Evolutionary conservation across 1,140 invertebrate species (phyloP), one percentile per base, ranked within the genome.

Genomic region (Branchinecta lynchi): DNA sequence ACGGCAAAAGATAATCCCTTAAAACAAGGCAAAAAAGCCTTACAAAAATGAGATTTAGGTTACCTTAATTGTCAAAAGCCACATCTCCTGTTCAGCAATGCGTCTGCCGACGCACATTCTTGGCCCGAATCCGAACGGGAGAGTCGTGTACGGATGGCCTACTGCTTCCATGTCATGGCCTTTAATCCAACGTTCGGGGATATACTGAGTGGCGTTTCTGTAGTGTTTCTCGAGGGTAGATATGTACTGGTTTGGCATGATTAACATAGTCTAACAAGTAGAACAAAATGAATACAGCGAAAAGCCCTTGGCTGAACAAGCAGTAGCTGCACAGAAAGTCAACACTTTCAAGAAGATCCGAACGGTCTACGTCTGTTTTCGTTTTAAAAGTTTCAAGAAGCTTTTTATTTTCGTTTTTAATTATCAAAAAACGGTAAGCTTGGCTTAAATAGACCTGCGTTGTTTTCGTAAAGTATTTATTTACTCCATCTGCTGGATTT

Each of bases 171-270:
- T 45, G 7, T 44, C 7, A 68, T 70, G 20, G 51, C 45, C 60
- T 66, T 66, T 67, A 46, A 72, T 67, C 51, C 67, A 60, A 15
- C 67, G 51, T 44, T 70, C 78, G 8, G 75, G 74, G 66, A 80
- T 68, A 17, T 70, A 68, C 12, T 32, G 7, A 32, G 70, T 45
- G 9, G 71, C 44, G 2, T 67, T 7, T 43, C 65, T 20, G 8
- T 67, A 72, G 20, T 72, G 20, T 8, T 72, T 44, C 21, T 72
- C 69, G 67, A 77, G 74, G 43, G 69, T 66, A 43, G 78, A 77
- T 44, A 78, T 78, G 43, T 80, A 72, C 45, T 79, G 78, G 72
- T 79, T 78, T 72, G 79, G 78, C n/a, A 79, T 76, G 70, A 78
- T 73, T 44, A 83, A 77, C 43, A 70, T 51, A 32, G 66, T 69